These are phyloP conservation scores for Podarcis siculus DNA, from an alignment of 2,797 vertebrate genomes.

Conservation along the genomic window DNA sequence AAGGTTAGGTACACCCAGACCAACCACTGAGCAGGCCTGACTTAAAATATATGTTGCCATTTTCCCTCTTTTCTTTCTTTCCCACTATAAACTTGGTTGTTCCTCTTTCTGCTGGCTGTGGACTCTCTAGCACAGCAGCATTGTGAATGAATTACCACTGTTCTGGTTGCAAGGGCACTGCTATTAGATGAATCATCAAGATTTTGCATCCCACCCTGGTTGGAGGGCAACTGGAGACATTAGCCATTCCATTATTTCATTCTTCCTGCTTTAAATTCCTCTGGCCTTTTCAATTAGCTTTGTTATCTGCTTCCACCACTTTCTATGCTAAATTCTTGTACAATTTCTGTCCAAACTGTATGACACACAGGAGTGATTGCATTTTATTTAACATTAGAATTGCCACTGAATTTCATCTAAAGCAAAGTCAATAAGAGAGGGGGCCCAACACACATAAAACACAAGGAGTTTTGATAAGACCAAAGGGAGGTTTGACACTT, in stretches of 20 bases:
- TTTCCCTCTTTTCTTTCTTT: neutral
- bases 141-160: neutral
- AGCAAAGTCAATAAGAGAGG: neutral
- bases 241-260: conserved; percentile 19
- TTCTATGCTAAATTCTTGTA: conserved; percentile 11
- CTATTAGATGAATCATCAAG: conserved; percentile 17
- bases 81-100: neutral
- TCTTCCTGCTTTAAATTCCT: conserved; percentile 11
- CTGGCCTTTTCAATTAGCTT: conserved; percentile 30
- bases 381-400: conserved; percentile 2
- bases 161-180: neutral
- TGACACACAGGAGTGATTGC: neutral
- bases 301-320: conserved; percentile 23
- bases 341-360: conserved; percentile 1
- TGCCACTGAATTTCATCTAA: neutral
- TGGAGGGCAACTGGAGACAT: conserved; percentile 5
- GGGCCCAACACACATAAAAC: neutral
- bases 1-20: neutral
- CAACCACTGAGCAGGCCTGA: neutral
- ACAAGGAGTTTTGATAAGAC: neutral
- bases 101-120: neutral
- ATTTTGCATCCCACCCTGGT: neutral
- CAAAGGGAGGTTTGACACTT: neutral
- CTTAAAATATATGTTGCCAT: neutral
- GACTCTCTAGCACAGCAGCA: neutral